These are phyloP conservation scores for Astropecten irregularis DNA, from an alignment of 53 echinoderm and acorn worm genomes.

Conservation along the genomic window DNA sequence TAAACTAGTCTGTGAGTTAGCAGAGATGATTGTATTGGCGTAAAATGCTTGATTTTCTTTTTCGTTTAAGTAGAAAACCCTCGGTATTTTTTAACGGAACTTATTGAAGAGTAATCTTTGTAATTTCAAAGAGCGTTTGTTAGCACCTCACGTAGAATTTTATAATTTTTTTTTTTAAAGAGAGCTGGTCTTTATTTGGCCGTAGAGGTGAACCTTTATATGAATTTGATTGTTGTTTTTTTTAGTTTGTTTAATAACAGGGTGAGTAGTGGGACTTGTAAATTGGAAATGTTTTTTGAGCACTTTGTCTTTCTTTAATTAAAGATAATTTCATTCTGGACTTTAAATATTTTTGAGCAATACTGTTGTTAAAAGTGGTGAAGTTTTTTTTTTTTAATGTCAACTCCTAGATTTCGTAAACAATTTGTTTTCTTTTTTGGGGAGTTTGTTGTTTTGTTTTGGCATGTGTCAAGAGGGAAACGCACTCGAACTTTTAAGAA, in stretches of 20 bases:
- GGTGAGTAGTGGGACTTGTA: conserved; percentile 43
- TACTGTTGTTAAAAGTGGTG: not conserved
- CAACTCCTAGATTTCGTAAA: not conserved
- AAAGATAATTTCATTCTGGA: not conserved
- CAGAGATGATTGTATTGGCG: no score
- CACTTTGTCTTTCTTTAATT: conserved; percentile 44
- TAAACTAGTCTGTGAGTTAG: no score
- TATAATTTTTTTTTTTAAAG: not conserved
- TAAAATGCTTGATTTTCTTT: no score
- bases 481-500: not conserved
- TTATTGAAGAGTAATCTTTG: conserved; percentile 3
- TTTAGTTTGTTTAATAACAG: not conserved
- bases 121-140: not conserved
- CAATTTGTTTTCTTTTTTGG: not conserved
- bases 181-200: not conserved
- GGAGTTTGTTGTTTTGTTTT: not conserved
- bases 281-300: conserved; percentile 17
- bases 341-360: conserved; percentile 33
- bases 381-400: not conserved
- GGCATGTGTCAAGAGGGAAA: not conserved
- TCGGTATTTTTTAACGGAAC: no score
- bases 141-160: conserved; percentile 23
- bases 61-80: no score
- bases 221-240: not conserved
- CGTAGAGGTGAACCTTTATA: not conserved